Percentiles rank a stretch among this genome's conserved stretches.
phyloP scores from a whole-genome alignment of 1,140 invertebrate species.

The Drosophila lowei region DNA sequence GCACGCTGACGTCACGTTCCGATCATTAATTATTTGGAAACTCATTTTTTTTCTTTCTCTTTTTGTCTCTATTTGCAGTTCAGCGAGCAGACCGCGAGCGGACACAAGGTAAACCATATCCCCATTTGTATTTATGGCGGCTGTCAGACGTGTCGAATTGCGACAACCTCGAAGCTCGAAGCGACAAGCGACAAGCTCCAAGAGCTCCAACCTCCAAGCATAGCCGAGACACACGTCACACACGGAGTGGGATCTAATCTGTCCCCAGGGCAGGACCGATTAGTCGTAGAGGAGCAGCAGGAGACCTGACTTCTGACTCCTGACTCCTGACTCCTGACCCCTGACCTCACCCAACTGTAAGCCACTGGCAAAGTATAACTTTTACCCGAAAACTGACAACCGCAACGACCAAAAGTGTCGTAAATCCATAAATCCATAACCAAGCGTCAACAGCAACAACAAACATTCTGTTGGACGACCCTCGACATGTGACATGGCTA shows the following conservation, averaged over 20 bases:
- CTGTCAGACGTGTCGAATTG: constrained; percentile 55
- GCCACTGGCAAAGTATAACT: constrained; percentile 58
- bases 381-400: constrained; percentile 76
- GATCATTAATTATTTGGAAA: constrained; percentile 70
- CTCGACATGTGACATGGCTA: constrained; percentile 65
- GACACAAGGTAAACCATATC: constrained; percentile 60
- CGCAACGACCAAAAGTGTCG: constrained; percentile 78
- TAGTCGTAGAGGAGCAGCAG: constrained; percentile 21
- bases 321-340: constrained; percentile 12
- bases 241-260: constrained; percentile 35
- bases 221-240: constrained; percentile 1
- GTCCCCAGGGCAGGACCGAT: constrained; percentile 37
- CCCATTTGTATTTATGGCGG: constrained; percentile 50
- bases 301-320: constrained; percentile 22
- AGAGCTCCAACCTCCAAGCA: constrained; percentile 28
- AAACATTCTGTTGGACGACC: constrained; percentile 76
- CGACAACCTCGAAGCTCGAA: constrained; percentile 29
- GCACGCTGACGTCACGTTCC: constrained; percentile 66
- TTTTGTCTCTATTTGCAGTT: constrained; percentile 74
- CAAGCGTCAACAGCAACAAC: constrained; percentile 78
- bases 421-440: constrained; percentile 82
- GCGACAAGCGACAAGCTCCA: too few species aligned
- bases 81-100: constrained; percentile 42
- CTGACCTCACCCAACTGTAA: constrained; percentile 23
- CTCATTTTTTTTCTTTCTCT: constrained; percentile 44